Conservation (phyloP, 2,113 vertebrate species). For the Chlorodrepanis virens region DNA sequence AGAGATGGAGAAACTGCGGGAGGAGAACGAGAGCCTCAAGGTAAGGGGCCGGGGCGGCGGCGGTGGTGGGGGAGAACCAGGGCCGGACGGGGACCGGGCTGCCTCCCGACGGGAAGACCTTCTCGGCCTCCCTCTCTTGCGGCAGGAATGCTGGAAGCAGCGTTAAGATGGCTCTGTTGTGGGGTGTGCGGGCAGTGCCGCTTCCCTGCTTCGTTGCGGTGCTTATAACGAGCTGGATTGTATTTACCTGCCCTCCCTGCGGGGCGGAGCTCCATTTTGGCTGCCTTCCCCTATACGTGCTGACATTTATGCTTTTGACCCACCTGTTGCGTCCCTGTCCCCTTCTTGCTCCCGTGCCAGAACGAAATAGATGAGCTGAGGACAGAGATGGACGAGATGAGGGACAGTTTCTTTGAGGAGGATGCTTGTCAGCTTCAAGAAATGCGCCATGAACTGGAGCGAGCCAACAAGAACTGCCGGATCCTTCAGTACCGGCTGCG, state of each 20-base stretch:
- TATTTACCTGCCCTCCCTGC: neutral
- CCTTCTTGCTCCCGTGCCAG: constrained; percentile 48
- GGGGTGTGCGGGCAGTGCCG: neutral
- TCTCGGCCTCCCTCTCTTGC: neutral
- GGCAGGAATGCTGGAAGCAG: neutral
- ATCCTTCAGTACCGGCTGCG: constrained; percentile 97
- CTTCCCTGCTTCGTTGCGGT: neutral
- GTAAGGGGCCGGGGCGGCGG: constrained; percentile 64
- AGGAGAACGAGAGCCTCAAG: constrained; percentile 94
- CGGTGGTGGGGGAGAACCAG: neutral
- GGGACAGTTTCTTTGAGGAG: constrained; percentile 97
- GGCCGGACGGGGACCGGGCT: neutral
- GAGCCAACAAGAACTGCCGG: constrained; percentile 98
- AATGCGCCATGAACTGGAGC: constrained; percentile 95
- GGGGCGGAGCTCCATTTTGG: neutral
- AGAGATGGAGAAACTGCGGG: constrained; percentile 87
- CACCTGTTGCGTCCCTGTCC: constrained; percentile 8
- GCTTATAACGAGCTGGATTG: neutral
- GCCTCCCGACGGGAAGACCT: neutral
- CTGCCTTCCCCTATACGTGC: neutral
- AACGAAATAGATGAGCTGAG: constrained; percentile 95
- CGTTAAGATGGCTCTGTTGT: neutral
- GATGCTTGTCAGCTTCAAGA: constrained; percentile 97
- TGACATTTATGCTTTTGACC: neutral
- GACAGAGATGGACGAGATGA: constrained; percentile 98